A percentile compares a stretch with the other conserved stretches of the same genome.
Conservation (phyloP, 2,888 invertebrate species). For the Euspilapteryx auroguttella region DNA sequence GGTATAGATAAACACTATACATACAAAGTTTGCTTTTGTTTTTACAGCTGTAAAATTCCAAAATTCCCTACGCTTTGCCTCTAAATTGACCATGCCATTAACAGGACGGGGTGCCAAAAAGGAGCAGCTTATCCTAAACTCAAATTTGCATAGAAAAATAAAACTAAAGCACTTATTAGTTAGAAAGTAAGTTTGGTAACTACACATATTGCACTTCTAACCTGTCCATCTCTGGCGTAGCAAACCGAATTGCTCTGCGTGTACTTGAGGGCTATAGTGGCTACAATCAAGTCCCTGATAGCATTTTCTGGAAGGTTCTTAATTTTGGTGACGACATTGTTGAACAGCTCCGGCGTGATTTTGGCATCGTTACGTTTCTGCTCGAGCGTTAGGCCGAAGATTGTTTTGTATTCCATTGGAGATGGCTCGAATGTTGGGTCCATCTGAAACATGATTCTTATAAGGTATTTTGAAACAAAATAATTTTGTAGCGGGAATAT, state of each 20-base stretch:
- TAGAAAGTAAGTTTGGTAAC: too few relatives aligned
- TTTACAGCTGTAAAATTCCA: too few relatives aligned
- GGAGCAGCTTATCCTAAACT: too few relatives aligned
- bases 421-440: conserved; percentile 84
- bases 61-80: too few relatives aligned
- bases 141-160: too few relatives aligned
- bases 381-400: conserved; percentile 84
- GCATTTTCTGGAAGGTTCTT: conserved; percentile 72
- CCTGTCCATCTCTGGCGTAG: conserved; percentile 90
- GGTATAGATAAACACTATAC: too few relatives aligned
- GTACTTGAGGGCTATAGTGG: conserved; percentile 95
- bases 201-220: conserved; percentile 16
- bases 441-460: conserved; percentile 76
- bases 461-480: too few relatives aligned
- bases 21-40: too few relatives aligned
- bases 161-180: too few relatives aligned
- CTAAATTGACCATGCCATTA: too few relatives aligned
- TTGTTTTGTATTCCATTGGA: conserved; percentile 76
- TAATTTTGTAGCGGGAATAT: too few relatives aligned
- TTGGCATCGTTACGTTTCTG: conserved; percentile 88
- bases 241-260: conserved; percentile 99
- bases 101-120: too few relatives aligned
- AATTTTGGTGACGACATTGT: conserved; percentile 76
- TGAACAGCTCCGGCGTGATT: conserved; percentile 76
- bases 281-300: conserved; percentile 88